phyloP scores from a whole-genome alignment of 2,113 vertebrate genomes.

The Anguilla japonica region DNA sequence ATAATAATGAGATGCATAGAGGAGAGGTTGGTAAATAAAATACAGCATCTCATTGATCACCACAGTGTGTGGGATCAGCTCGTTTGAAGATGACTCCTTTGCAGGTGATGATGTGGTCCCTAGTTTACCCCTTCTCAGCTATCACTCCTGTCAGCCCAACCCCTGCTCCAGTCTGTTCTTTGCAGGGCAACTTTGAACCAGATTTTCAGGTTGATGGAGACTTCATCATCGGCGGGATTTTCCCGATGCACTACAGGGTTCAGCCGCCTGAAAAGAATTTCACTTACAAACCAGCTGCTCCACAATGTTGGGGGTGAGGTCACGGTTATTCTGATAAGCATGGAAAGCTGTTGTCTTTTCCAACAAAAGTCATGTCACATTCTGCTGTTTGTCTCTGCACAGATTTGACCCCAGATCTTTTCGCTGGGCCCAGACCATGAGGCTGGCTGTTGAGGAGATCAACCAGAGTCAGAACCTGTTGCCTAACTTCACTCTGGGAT shows the following conservation, averaged over 20 bases:
- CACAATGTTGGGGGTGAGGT: constrained; percentile 48
- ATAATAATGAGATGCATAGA: not conserved
- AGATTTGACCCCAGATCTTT: constrained; percentile 33
- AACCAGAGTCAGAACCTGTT: constrained; percentile 23
- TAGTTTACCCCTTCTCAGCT: constrained; percentile 18
- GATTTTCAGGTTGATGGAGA: constrained; percentile 43
- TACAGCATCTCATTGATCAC: not conserved
- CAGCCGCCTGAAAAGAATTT: constrained; percentile 44
- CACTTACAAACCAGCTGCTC: constrained; percentile 39
- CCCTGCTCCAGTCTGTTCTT: constrained; percentile 28
- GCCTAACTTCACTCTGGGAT: constrained; percentile 30
- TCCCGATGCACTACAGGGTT: constrained; percentile 51
- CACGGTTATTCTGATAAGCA: not conserved
- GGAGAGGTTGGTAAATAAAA: constrained; percentile 36
- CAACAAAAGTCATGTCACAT: not conserved
- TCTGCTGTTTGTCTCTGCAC: not conserved
- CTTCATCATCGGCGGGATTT: constrained; percentile 51
- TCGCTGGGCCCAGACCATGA: constrained; percentile 33
- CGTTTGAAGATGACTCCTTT: constrained; percentile 34
- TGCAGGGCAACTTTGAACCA: constrained; percentile 46
- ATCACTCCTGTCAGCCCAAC: not conserved
- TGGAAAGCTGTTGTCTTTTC: not conserved
- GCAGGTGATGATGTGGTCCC: constrained; percentile 18
- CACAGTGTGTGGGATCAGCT: not conserved
- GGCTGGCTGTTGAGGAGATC: constrained; percentile 32